Conservation (phyloP, 2,797 vertebrate genomes). For the Onychomys arenicola region DNA sequence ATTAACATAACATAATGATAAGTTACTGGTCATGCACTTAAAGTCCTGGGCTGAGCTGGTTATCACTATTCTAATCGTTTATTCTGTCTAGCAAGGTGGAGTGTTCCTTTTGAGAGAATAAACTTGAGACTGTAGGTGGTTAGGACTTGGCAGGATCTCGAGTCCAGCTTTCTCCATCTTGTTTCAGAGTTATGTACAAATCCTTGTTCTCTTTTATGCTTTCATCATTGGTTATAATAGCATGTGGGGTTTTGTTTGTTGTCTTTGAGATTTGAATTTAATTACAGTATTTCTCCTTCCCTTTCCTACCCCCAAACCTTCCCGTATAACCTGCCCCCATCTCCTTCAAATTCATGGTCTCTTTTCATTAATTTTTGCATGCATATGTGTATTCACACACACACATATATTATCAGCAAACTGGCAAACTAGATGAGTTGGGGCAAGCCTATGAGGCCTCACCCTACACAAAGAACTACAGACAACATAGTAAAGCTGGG, state of each 20-base stretch:
- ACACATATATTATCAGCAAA: too few relatives aligned
- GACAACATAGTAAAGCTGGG: not conserved
- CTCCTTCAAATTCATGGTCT: not conserved
- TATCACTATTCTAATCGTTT: not conserved
- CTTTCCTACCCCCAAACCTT: not conserved
- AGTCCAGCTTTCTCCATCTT: not conserved
- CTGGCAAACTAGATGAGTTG: not conserved
- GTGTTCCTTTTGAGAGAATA: constrained; percentile 21
- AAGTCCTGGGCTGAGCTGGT: not conserved
- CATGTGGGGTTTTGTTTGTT: not conserved
- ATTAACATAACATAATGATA: not conserved
- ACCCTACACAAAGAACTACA: too few relatives aligned
- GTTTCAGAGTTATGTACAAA: not conserved
- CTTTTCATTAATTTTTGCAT: not conserved
- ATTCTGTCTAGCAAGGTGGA: not conserved
- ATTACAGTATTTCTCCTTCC: not conserved
- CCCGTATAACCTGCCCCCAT: not conserved
- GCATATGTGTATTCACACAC: too few relatives aligned
- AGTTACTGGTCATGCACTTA: not conserved
- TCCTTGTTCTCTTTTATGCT: not conserved
- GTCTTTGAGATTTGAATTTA: not conserved
- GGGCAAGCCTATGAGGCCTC: too few relatives aligned
- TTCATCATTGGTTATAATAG: not conserved
- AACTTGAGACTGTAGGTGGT: not conserved
- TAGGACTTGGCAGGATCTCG: not conserved